Percentiles rank a stretch among this genome's conserved stretches.
These are phyloP conservation scores for Pocota personata DNA, from an alignment of 2,888 invertebrate species.

Conservation along the genomic window DNA sequence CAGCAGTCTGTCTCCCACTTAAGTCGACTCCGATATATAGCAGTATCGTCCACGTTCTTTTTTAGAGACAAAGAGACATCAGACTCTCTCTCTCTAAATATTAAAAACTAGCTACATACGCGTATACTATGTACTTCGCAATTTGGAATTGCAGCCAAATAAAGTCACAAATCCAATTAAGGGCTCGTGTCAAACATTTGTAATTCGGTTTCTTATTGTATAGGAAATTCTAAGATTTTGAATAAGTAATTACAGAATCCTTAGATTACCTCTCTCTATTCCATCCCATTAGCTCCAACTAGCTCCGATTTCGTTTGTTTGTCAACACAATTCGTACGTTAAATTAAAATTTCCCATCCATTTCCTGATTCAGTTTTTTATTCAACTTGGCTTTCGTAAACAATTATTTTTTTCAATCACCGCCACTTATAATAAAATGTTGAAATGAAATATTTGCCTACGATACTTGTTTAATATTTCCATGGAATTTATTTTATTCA, in stretches of 20 bases:
- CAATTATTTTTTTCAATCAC: conserved; percentile 28
- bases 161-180: not conserved
- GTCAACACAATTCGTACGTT: not conserved
- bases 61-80: no score
- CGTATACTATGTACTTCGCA: no score
- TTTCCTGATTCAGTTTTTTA: not conserved
- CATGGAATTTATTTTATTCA: not conserved
- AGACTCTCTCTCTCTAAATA: no score
- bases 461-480: not conserved
- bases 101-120: no score
- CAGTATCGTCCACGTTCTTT: no score
- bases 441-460: conserved; percentile 4
- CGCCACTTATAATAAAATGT: conserved; percentile 14
- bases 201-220: not conserved
- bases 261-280: not conserved
- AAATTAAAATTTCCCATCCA: not conserved
- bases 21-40: no score
- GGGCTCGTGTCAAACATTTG: not conserved
- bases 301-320: not conserved
- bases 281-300: not conserved
- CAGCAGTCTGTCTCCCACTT: no score
- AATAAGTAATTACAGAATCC: not conserved
- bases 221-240: not conserved
- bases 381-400: not conserved
- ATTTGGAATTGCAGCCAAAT: not conserved